These are phyloP conservation scores for Eugnorisma glareosa DNA, from an alignment of 2,888 invertebrate species.

Conservation along the genomic window DNA sequence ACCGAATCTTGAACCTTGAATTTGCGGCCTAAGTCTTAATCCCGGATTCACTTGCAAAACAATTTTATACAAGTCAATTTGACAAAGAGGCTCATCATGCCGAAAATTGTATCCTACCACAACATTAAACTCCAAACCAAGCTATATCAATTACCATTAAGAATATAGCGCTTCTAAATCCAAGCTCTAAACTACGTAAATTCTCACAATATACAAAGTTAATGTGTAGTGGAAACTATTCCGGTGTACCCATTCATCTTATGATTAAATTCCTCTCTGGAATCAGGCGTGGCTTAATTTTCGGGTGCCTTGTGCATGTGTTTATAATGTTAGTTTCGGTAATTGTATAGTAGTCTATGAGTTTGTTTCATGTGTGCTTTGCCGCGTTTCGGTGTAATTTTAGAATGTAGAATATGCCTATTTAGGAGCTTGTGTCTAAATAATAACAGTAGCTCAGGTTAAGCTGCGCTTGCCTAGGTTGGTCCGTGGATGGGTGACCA, in stretches of 20 bases:
- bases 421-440: too few relatives aligned
- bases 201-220: constrained; percentile 57
- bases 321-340: constrained; percentile 32
- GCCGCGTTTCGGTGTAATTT: not conserved
- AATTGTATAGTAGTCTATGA: constrained; percentile 6
- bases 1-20: too few relatives aligned
- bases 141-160: constrained; percentile 42
- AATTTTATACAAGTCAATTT: not conserved
- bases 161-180: constrained; percentile 41
- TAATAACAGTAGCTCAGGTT: too few relatives aligned
- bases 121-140: constrained; percentile 18
- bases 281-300: constrained; percentile 54
- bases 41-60: not conserved
- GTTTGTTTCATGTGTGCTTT: constrained; percentile 8
- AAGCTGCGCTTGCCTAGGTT: too few relatives aligned
- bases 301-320: constrained; percentile 52
- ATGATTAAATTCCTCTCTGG: constrained; percentile 61
- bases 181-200: constrained; percentile 27
- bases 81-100: not conserved
- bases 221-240: constrained; percentile 56
- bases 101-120: not conserved
- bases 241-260: constrained; percentile 50
- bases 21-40: too few relatives aligned
- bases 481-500: too few relatives aligned
- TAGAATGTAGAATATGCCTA: not conserved